Percentiles rank a stretch among this genome's conserved stretches.
Evolutionary conservation across 2,113 vertebrate genomes (phyloP).

Genomic region (Donacobius atricapilla): DNA sequence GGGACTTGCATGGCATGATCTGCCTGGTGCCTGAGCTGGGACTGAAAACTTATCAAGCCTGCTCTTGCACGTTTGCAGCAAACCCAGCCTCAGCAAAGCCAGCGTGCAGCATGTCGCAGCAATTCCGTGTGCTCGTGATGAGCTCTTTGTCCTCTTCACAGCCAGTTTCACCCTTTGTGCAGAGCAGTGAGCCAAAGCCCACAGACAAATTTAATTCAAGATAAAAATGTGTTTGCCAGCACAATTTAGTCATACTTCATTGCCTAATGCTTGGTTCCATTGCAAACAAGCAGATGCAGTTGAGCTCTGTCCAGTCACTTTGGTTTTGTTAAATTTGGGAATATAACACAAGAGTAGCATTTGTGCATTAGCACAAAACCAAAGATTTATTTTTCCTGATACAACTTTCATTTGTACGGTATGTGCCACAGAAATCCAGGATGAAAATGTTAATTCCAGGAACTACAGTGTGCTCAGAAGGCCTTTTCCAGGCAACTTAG

Average conservation of each 20-base stretch:
- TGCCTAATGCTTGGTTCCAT: neutral
- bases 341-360: neutral
- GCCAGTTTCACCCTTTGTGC: neutral
- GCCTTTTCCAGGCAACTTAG: neutral
- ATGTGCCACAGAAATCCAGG: neutral
- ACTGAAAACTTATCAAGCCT: neutral
- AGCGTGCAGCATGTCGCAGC: neutral
- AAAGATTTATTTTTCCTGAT: neutral
- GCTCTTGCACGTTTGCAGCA: neutral
- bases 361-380: neutral
- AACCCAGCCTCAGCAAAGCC: neutral
- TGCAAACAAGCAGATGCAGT: neutral
- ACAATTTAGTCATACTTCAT: neutral
- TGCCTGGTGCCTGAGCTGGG: neutral
- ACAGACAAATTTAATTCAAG: neutral
- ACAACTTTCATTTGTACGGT: neutral
- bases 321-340: neutral
- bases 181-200: neutral
- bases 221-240: neutral
- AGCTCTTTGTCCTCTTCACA: constrained; percentile 15
- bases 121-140: neutral
- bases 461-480: neutral
- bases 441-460: neutral
- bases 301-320: neutral
- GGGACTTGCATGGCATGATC: neutral